Evolutionary conservation across 2,113 vertebrate species (phyloP).

Genomic region (Oreochromis spilurus): DNA sequence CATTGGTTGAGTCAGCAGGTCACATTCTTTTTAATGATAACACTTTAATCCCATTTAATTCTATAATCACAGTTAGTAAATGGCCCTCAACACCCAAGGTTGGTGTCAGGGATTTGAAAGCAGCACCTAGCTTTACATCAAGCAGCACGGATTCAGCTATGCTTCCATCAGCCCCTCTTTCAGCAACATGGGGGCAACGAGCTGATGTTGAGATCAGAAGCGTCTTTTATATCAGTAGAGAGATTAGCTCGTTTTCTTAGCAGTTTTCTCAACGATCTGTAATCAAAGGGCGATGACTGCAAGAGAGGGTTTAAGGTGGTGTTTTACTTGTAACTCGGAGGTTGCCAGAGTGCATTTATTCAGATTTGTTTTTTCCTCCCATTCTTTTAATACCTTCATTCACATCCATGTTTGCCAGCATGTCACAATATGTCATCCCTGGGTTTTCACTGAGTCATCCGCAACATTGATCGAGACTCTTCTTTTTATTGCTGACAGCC

Average conservation of each 20-base stretch:
- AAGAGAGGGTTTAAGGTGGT: neutral
- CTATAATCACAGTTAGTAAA: slow-evolving; percentile 58
- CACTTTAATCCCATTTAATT: slow-evolving; percentile 69
- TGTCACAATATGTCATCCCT: neutral
- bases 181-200: neutral
- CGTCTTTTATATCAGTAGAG: neutral
- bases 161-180: neutral
- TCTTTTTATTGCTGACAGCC: neutral
- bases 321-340: neutral
- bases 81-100: slow-evolving; percentile 32
- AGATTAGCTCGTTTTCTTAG: neutral
- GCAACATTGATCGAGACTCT: neutral
- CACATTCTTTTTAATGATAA: slow-evolving; percentile 52
- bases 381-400: neutral
- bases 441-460: neutral
- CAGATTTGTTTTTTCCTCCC: neutral
- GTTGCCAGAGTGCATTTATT: neutral
- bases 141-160: neutral
- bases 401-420: neutral
- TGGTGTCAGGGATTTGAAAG: slow-evolving; percentile 45
- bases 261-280: neutral
- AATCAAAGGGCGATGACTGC: neutral
- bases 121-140: slow-evolving; percentile 21
- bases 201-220: slow-evolving; percentile 5
- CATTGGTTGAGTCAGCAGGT: slow-evolving; percentile 30